Evolutionary conservation across 2,113 vertebrate genomes (phyloP).

Genomic region (pig (Sus scrofa)): T2T-Sscrofa CM000821.6:138501-139000

Average conservation of each 20-base stretch:
- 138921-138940: neutral
- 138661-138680: neutral
- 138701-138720: neutral
- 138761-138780: neutral
- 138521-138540: neutral
- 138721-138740: neutral
- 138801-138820: neutral
- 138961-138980: neutral
- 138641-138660: neutral
- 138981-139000: neutral
- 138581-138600: neutral
- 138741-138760: neutral
- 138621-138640: neutral
- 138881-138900: neutral
- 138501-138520: neutral
- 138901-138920: neutral
- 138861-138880: neutral
- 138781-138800: fast-evolving
- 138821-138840: neutral
- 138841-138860: neutral
- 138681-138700: neutral
- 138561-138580: too few relatives aligned
- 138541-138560: neutral
- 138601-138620: too few relatives aligned
- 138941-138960: neutral